phyloP scores from a whole-genome alignment of 2,113 vertebrate species.

The Odobenus rosmarus region DNA sequence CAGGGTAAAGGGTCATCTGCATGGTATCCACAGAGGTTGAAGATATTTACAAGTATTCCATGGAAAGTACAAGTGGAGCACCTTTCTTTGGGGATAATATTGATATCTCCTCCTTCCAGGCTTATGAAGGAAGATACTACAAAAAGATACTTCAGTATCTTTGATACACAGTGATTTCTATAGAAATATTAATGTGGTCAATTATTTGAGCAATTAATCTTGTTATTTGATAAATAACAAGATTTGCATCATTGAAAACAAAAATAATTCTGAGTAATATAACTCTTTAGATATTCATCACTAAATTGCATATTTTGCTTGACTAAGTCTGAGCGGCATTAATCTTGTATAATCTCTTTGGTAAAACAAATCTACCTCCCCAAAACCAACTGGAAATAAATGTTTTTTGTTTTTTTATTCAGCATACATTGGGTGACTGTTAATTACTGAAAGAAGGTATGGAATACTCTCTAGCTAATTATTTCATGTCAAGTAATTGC shows the following conservation, averaged over 20 bases:
- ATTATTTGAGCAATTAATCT: background rate
- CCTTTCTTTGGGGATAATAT: background rate
- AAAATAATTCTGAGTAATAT: slow-evolving; percentile 28
- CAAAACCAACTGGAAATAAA: background rate
- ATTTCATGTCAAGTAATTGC: background rate
- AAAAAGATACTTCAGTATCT: background rate
- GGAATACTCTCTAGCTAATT: background rate
- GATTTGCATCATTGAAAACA: slow-evolving; percentile 1
- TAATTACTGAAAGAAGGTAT: slow-evolving; percentile 17
- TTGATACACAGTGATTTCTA: background rate
- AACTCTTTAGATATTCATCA: background rate
- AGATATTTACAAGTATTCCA: background rate
- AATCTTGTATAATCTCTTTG: slow-evolving; percentile 31
- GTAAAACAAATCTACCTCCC: slow-evolving; percentile 26
- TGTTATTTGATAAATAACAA: background rate
- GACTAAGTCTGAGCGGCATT: background rate
- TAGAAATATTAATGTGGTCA: background rate
- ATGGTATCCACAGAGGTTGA: background rate
- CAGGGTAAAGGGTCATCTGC: background rate
- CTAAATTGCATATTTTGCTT: slow-evolving; percentile 34
- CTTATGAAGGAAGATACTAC: slow-evolving; percentile 11
- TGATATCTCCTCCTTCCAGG: background rate
- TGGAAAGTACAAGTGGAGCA: background rate
- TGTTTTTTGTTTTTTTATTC: slow-evolving; percentile 26
- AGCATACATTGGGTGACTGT: background rate